These are phyloP conservation scores for Diaperis boleti DNA, from an alignment of 2,888 invertebrate genomes.

Conservation along the genomic window DNA sequence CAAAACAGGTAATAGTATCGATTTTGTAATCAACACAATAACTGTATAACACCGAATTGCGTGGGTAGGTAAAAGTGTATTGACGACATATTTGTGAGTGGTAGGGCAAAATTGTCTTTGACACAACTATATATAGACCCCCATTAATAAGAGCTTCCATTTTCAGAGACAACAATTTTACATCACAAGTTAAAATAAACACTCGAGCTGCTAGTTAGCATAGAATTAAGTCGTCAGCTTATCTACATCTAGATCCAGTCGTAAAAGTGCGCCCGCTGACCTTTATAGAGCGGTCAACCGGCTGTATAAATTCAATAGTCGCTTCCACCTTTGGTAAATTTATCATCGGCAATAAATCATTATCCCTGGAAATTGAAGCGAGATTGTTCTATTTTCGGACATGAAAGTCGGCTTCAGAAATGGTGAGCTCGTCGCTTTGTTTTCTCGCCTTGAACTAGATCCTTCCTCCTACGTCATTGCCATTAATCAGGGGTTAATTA, in stretches of 20 bases:
- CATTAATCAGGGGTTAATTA: no score
- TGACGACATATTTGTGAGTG: background rate
- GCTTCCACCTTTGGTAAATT: background rate
- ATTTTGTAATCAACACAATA: constrained; percentile 32
- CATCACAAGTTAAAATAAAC: no score
- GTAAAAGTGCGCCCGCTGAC: no score
- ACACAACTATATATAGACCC: no score
- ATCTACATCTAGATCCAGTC: no score
- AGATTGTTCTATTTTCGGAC: constrained; percentile 6
- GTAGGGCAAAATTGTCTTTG: no score
- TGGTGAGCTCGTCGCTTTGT: constrained; percentile 16
- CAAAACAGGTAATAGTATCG: constrained; percentile 7
- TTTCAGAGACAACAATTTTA: no score
- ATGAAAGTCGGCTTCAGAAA: constrained; percentile 2
- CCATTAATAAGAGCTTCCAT: no score
- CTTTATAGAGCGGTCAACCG: background rate
- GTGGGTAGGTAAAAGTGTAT: constrained; percentile 2
- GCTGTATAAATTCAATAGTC: background rate
- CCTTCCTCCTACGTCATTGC: no score
- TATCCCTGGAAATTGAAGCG: constrained; percentile 10
- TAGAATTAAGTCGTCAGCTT: no score
- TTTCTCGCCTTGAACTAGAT: constrained; percentile 41
- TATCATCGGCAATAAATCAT: background rate
- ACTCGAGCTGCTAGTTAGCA: no score
- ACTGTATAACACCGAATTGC: constrained; percentile 5